phyloP scores from a whole-genome alignment of 2,888 invertebrate genomes.

The Cepaea hortensis region DNA sequence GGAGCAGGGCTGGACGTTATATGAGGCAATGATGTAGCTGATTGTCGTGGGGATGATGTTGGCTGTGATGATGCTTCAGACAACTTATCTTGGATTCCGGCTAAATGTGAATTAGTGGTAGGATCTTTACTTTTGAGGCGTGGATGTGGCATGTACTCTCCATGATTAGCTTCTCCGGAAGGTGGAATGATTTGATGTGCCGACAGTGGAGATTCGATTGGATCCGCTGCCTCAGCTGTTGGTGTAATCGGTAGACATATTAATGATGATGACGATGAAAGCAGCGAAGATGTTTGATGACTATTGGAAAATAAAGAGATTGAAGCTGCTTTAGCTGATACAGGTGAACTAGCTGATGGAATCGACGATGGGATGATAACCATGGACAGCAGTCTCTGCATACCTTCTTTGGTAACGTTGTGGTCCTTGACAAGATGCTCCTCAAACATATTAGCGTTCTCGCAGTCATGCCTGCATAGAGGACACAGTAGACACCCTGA shows the following conservation, averaged over 20 bases:
- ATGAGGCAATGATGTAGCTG: not conserved
- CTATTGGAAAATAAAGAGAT: not conserved
- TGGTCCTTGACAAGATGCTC: slow-evolving; percentile 83
- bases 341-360: not conserved
- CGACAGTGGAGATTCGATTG: not conserved
- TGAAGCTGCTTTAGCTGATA: no score
- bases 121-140: no score
- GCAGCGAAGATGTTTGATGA: not conserved
- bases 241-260: not conserved
- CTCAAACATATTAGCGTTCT: slow-evolving; percentile 87
- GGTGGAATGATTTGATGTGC: not conserved
- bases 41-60: not conserved
- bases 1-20: not conserved
- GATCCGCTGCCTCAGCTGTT: no score
- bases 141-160: no score
- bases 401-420: slow-evolving; percentile 93
- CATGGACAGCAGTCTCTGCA: slow-evolving; percentile 89
- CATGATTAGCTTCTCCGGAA: no score
- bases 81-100: no score
- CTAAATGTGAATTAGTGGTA: no score
- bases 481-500: slow-evolving; percentile 83
- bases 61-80: not conserved
- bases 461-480: slow-evolving; percentile 92
- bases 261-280: not conserved
- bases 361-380: slow-evolving; percentile 79